Percentiles rank a stretch among this genome's conserved stretches.
Conservation (phyloP, 2,888 invertebrate species). For the Ochropacha duplaris region DNA sequence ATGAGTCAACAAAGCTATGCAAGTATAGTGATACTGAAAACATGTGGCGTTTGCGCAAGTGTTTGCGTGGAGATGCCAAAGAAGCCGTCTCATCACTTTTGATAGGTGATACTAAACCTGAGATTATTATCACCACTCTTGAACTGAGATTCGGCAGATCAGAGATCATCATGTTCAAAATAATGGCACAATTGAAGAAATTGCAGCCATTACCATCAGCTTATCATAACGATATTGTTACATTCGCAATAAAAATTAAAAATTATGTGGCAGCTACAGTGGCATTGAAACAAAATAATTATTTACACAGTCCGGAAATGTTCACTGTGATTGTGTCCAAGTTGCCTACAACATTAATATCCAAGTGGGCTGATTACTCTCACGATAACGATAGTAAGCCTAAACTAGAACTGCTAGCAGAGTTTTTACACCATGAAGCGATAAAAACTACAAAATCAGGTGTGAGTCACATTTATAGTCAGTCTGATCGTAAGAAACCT, state of each 20-base stretch:
- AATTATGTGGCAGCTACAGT: background rate
- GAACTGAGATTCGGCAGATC: conserved; percentile 16
- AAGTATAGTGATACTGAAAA: conserved; percentile 17
- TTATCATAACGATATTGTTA: background rate
- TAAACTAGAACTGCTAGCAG: conserved; percentile 14
- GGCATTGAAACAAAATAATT: conserved; percentile 4
- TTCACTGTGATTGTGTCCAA: conserved; percentile 2
- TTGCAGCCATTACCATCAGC: background rate
- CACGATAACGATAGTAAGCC: background rate
- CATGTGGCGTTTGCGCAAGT: conserved; percentile 18
- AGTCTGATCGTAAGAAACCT: conserved; percentile 3
- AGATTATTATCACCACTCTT: conserved; percentile 11
- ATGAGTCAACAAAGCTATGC: conserved; percentile 18
- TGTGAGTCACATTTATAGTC: no score
- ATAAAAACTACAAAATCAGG: conserved; percentile 8
- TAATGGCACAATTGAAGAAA: background rate
- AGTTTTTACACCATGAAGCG: conserved; percentile 18
- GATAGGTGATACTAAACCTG: conserved; percentile 16
- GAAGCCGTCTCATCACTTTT: conserved; percentile 18
- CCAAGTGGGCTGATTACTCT: conserved; percentile 20
- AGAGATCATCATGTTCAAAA: background rate
- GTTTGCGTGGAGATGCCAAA: conserved; percentile 16
- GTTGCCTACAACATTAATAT: conserved; percentile 12
- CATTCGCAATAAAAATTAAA: background rate
- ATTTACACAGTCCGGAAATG: conserved; percentile 2